A percentile compares a stretch with the other conserved stretches of the same genome.
These are phyloP conservation scores for Coecobrya sp. DNA, from an alignment of 2,888 invertebrate species.

Conservation along the genomic window DNA sequence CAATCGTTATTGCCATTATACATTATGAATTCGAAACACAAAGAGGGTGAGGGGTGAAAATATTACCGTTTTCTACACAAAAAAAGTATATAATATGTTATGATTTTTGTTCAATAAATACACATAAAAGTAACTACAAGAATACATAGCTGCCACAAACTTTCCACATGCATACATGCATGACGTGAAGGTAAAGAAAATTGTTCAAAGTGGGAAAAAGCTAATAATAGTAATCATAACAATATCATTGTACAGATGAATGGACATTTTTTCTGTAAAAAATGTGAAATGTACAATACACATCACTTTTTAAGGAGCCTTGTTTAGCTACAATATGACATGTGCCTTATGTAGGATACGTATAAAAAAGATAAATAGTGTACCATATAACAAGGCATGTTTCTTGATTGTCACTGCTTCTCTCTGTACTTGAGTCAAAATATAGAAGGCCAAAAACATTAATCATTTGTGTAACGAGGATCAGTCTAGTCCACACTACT, in stretches of 20 bases:
- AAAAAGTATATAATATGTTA: not conserved
- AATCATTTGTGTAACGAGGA: conserved; percentile 50
- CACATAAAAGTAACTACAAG: not conserved
- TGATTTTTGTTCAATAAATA: conserved; percentile 9
- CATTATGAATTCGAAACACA: not conserved
- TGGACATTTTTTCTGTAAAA: conserved; percentile 41
- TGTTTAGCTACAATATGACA: not conserved
- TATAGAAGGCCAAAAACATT: conserved; percentile 15
- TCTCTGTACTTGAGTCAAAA: not conserved
- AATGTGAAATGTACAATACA: not conserved
- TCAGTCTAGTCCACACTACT: not conserved
- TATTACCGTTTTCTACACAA: not conserved
- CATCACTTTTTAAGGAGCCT: not conserved
- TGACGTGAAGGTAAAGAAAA: conserved; percentile 28
- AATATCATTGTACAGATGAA: conserved; percentile 67
- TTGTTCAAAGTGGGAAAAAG: conserved; percentile 70
- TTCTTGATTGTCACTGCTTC: not conserved
- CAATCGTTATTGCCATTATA: not conserved
- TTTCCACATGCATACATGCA: conserved; percentile 28
- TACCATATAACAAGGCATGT: not conserved
- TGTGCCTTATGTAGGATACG: not conserved
- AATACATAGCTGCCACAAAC: not conserved
- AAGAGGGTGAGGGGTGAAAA: conserved; percentile 15
- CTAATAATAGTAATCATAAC: conserved; percentile 52
- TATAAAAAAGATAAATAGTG: conserved; percentile 4